phyloP scores from a whole-genome alignment of 2,113 vertebrate species.

The Lynx canadensis region DNA sequence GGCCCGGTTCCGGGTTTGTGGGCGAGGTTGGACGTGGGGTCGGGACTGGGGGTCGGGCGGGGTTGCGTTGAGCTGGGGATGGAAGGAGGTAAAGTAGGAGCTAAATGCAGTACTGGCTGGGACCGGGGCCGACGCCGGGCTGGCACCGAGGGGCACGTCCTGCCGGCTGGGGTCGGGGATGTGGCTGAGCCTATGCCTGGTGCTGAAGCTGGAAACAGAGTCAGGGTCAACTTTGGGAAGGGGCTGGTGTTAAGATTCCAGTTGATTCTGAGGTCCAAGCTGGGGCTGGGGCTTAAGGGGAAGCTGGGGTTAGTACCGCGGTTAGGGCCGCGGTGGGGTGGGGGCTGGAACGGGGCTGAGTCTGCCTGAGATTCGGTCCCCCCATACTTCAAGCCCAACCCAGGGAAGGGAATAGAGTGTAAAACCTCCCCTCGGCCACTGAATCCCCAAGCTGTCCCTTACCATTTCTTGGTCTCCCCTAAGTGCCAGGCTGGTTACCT shows the following conservation, averaged over 20 bases:
- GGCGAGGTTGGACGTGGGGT: not conserved
- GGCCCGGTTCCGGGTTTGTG: not conserved
- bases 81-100: not conserved
- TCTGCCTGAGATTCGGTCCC: not conserved
- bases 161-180: not conserved
- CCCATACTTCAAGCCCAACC: not conserved
- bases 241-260: not conserved
- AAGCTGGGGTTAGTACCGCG: not conserved
- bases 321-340: not conserved
- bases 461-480: not conserved
- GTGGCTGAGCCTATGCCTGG: not conserved
- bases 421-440: not conserved
- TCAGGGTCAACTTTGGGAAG: not conserved
- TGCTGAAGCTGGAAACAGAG: not conserved
- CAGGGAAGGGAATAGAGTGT: not conserved
- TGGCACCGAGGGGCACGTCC: not conserved
- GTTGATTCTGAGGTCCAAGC: not conserved
- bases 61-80: not conserved
- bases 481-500: constrained; percentile 23
- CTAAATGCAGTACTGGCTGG: not conserved
- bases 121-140: not conserved
- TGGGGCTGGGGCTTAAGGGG: not conserved
- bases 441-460: not conserved
- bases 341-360: not conserved
- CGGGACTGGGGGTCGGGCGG: not conserved